Percentiles rank a stretch among this genome's conserved stretches.
phyloP scores from a whole-genome alignment of 2,888 invertebrate species.

The Hydriomena furcata region DNA sequence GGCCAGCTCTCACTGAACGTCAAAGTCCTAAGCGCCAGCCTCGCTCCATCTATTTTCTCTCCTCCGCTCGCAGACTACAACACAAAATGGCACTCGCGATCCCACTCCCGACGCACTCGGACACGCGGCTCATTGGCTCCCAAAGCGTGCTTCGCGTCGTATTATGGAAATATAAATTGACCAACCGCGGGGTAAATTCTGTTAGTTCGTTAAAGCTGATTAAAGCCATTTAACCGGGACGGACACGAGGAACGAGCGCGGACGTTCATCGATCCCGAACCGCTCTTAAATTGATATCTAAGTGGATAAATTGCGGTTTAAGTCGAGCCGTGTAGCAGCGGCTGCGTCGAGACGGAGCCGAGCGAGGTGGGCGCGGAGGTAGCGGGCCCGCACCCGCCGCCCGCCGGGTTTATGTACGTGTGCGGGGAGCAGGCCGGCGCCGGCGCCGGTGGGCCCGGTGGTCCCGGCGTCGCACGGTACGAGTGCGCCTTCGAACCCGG shows the following conservation, averaged over 20 bases:
- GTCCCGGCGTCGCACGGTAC: conserved; percentile 56
- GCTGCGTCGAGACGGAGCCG: conserved; percentile 70
- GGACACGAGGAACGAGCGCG: conserved; percentile 76
- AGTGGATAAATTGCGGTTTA: conserved; percentile 54
- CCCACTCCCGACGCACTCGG: conserved; percentile 42
- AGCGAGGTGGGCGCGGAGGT: conserved; percentile 75
- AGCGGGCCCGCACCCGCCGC: conserved; percentile 77
- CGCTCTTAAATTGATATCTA: conserved; percentile 75
- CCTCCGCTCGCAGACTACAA: conserved; percentile 54
- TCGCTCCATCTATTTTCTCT: conserved; percentile 50
- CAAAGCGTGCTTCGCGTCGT: conserved; percentile 52
- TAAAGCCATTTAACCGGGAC: conserved; percentile 83
- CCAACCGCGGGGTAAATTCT: conserved; percentile 82
- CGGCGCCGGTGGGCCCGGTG: conserved; percentile 43
- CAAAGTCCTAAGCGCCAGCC: conserved; percentile 62
- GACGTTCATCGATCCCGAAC: conserved; percentile 76
- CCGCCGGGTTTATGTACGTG: conserved; percentile 78
- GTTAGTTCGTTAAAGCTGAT: conserved; percentile 84
- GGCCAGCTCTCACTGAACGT: conserved; percentile 43
- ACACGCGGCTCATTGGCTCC: conserved; percentile 67
- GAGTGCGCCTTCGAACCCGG: conserved; percentile 73
- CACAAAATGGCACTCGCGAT: conserved; percentile 52
- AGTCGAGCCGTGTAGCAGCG: conserved; percentile 48
- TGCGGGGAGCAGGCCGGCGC: conserved; percentile 58
- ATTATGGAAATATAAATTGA: conserved; percentile 84